phyloP scores from a whole-genome alignment of 2,888 invertebrate species.

The Disparrhopalites patrizii region DNA sequence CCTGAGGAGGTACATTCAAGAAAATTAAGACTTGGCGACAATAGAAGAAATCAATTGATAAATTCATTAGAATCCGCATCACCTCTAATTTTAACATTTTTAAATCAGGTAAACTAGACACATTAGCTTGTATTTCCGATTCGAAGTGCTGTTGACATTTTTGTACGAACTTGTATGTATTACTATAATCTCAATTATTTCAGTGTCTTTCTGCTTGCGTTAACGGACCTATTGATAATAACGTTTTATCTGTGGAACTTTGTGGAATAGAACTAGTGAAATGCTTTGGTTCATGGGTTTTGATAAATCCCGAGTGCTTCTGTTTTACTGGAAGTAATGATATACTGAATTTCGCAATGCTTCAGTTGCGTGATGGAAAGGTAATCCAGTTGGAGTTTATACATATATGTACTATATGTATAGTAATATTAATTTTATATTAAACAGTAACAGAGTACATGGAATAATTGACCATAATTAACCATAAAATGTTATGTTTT shows the following conservation, averaged over 20 bases:
- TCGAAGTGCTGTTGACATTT: background rate
- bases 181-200: background rate
- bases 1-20: constrained; percentile 91
- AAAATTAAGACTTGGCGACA: constrained; percentile 75
- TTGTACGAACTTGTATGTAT: too few relatives aligned
- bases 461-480: too few relatives aligned
- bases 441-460: constrained; percentile 6
- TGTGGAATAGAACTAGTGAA: constrained; percentile 41
- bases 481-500: too few relatives aligned
- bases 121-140: background rate
- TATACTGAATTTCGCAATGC: constrained; percentile 40
- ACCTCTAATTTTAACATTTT: constrained; percentile 70
- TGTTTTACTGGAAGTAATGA: constrained; percentile 40
- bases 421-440: background rate
- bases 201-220: constrained; percentile 17
- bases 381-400: constrained; percentile 28
- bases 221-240: constrained; percentile 23
- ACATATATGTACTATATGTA: constrained; percentile 3
- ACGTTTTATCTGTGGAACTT: constrained; percentile 35
- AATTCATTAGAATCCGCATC: constrained; percentile 61
- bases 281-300: constrained; percentile 46
- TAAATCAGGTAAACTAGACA: constrained; percentile 52
- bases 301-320: constrained; percentile 46
- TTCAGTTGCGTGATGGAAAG: constrained; percentile 41
- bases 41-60: constrained; percentile 79